phyloP scores from a whole-genome alignment of 2,888 invertebrate genomes.

The Clistopyga incitator region DNA sequence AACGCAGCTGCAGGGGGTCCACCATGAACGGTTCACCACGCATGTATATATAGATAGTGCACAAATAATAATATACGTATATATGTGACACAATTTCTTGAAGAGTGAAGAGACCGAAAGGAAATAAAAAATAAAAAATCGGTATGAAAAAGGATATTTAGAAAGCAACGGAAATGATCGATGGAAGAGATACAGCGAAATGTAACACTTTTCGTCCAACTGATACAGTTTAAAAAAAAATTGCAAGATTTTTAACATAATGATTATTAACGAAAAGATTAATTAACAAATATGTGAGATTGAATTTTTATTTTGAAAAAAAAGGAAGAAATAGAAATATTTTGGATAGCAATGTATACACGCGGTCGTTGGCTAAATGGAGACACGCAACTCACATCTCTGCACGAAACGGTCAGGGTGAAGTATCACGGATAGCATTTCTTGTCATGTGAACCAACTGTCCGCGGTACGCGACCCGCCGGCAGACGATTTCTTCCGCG shows the following conservation, averaged over 20 bases:
- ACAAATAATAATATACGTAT: background rate
- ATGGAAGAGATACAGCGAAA: too few relatives aligned
- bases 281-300: too few relatives aligned
- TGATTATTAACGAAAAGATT: too few relatives aligned
- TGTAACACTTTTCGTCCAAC: too few relatives aligned
- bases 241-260: too few relatives aligned
- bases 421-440: slow-evolving; percentile 42
- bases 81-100: background rate
- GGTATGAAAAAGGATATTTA: background rate
- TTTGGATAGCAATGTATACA: background rate
- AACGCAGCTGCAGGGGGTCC: slow-evolving; percentile 76
- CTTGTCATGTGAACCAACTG: slow-evolving; percentile 36
- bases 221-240: too few relatives aligned
- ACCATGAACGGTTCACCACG: slow-evolving; percentile 42
- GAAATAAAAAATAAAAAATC: background rate
- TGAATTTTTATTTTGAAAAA: background rate
- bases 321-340: too few relatives aligned
- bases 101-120: background rate
- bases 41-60: background rate
- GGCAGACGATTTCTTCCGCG: slow-evolving; percentile 54
- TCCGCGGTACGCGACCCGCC: slow-evolving; percentile 18
- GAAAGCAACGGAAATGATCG: background rate
- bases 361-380: slow-evolving; percentile 28
- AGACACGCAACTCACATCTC: slow-evolving; percentile 46
- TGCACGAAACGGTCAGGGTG: slow-evolving; percentile 19